Conservation (phyloP, 2,888 invertebrate species). For the Tipula helvola region DNA sequence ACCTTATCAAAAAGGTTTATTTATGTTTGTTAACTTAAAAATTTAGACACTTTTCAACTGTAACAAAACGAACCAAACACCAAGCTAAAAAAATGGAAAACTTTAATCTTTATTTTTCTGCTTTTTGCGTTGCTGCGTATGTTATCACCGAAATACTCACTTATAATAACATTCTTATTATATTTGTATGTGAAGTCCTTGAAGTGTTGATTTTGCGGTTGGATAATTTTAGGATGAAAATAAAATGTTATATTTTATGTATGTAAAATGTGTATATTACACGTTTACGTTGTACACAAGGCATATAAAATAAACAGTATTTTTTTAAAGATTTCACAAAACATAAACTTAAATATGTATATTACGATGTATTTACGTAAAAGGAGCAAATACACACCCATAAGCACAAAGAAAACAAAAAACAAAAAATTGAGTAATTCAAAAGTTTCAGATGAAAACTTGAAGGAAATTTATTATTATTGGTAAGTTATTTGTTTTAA, state of each 20-base stretch:
- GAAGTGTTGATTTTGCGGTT: slow-evolving; percentile 4
- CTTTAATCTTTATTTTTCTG: not conserved
- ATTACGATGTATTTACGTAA: too few relatives aligned
- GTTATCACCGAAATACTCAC: not conserved
- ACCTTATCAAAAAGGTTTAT: not conserved
- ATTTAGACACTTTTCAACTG: not conserved
- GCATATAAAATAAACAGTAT: not conserved
- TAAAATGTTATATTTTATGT: not conserved
- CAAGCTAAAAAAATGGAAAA: not conserved
- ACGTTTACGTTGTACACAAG: too few relatives aligned
- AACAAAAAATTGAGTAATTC: not conserved
- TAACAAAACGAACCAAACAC: too few relatives aligned
- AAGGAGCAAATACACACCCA: not conserved
- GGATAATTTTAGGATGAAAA: not conserved
- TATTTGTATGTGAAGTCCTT: not conserved
- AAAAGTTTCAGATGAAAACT: not conserved
- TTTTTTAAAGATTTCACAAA: not conserved
- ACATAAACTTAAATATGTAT: not conserved
- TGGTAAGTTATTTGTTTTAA: not conserved
- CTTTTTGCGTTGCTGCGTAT: not conserved
- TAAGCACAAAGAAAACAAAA: too few relatives aligned
- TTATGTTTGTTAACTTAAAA: not conserved
- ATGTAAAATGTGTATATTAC: not conserved
- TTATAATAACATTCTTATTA: not conserved
- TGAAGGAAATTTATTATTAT: not conserved